These are phyloP conservation scores for Pipistrellus nathusii DNA, from an alignment of 2,797 vertebrate species.

Conservation along the genomic window DNA sequence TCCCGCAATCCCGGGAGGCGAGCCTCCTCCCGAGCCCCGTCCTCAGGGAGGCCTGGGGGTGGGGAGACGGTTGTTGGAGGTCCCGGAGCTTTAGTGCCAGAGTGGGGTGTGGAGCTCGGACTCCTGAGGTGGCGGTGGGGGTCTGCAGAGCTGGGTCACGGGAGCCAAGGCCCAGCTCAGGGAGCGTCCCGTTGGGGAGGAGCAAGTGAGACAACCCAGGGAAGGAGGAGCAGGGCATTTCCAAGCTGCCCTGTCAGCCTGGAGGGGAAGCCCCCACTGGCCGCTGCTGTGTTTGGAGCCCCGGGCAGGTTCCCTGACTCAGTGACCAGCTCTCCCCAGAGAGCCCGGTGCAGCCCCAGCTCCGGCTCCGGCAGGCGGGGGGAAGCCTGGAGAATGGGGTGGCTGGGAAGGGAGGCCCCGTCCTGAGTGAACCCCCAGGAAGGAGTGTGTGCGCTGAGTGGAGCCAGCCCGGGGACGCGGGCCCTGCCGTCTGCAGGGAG, in stretches of 20 bases:
- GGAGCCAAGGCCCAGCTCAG: not conserved
- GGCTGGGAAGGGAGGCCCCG: not conserved
- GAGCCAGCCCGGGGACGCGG: too few relatives aligned
- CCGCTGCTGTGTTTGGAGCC: not conserved
- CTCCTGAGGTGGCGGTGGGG: not conserved
- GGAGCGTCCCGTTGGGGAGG: not conserved
- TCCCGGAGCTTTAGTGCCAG: not conserved
- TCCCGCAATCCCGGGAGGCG: not conserved
- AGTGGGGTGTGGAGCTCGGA: not conserved
- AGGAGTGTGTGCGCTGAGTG: not conserved
- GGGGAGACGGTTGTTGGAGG: not conserved
- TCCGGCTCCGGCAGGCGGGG: not conserved
- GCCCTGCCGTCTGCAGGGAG: not conserved
- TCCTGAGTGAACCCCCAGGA: too few relatives aligned
- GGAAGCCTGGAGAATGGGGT: not conserved
- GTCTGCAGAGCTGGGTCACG: not conserved
- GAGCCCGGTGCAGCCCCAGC: not conserved
- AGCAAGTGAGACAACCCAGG: accelerated
- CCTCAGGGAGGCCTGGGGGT: not conserved
- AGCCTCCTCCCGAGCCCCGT: not conserved
- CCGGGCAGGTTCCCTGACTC: not conserved
- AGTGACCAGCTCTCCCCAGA: not conserved
- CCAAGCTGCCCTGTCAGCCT: not conserved
- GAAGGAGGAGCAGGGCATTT: too few relatives aligned
- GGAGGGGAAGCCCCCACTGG: accelerated